phyloP scores from a whole-genome alignment of 2,113 vertebrate genomes.

The Mirounga angustirostris region DNA sequence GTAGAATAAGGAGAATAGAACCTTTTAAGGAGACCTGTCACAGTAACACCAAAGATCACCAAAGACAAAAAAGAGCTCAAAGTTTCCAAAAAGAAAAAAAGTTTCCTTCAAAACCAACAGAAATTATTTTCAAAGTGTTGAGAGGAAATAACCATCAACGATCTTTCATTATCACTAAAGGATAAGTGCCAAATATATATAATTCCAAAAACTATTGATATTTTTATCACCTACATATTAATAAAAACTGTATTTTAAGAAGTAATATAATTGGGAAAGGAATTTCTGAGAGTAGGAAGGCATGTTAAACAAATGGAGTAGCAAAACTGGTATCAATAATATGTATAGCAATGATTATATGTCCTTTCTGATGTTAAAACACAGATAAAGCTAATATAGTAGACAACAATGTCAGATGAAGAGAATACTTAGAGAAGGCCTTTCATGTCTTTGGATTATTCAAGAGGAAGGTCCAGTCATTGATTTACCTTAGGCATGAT shows the following conservation, averaged over 20 bases:
- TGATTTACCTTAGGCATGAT: neutral
- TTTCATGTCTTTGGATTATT: neutral
- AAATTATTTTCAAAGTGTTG: constrained; percentile 18
- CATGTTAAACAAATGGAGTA: neutral
- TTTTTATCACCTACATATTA: neutral
- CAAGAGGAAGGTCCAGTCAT: neutral
- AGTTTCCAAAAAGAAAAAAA: neutral
- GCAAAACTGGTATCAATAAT: neutral
- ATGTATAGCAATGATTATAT: neutral
- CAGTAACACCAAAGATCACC: neutral
- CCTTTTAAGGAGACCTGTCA: neutral
- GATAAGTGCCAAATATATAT: neutral
- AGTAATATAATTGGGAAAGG: neutral
- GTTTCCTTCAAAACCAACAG: neutral
- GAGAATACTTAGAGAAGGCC: neutral
- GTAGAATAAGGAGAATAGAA: neutral
- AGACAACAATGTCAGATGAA: neutral
- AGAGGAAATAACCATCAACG: neutral
- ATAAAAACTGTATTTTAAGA: neutral
- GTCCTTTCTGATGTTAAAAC: neutral
- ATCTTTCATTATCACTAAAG: neutral
- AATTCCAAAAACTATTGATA: neutral
- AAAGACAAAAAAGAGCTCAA: neutral
- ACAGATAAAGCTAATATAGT: neutral
- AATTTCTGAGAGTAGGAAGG: neutral